phyloP scores from a whole-genome alignment of 2,888 invertebrate genomes.

The Elaeidobius kamerunicus region DNA sequence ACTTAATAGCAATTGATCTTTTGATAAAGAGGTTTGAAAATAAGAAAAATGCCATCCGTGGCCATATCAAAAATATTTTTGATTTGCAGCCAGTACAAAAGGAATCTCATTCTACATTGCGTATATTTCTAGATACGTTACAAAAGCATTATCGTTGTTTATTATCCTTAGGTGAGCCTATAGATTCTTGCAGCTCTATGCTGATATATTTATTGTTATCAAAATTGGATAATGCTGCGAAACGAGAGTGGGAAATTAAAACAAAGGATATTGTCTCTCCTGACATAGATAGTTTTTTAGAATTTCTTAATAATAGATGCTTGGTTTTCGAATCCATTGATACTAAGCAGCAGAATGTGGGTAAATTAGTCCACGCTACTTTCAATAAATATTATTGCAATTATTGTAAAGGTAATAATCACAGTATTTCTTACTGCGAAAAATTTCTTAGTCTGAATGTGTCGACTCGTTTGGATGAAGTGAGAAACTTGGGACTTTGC shows the following conservation, averaged over 20 bases:
- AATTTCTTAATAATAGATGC: constrained; percentile 10
- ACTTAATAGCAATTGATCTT: constrained; percentile 7
- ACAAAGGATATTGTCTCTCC: constrained; percentile 2
- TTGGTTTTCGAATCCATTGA: constrained; percentile 7
- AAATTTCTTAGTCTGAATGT: constrained; percentile 1
- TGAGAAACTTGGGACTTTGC: constrained; percentile 2
- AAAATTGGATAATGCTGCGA: constrained; percentile 4
- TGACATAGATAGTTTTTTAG: neutral
- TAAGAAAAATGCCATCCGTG: constrained; percentile 3
- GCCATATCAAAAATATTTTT: constrained; percentile 11
- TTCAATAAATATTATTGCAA: neutral
- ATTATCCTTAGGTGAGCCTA: constrained; percentile 4
- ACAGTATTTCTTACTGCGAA: neutral
- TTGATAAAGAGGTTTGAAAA: constrained; percentile 11
- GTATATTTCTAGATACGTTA: constrained; percentile 9
- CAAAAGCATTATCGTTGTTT: constrained; percentile 9
- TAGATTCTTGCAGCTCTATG: constrained; percentile 5
- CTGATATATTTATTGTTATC: constrained; percentile 8
- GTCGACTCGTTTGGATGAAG: neutral
- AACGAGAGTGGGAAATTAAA: constrained; percentile 14
- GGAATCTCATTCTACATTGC: neutral
- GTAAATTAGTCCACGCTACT: neutral
- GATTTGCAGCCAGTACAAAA: neutral
- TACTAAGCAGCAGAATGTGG: neutral
- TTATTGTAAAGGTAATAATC: constrained; percentile 2